Conservation (phyloP, 2,113 vertebrate genomes). For the Salminus brasiliensis region DNA sequence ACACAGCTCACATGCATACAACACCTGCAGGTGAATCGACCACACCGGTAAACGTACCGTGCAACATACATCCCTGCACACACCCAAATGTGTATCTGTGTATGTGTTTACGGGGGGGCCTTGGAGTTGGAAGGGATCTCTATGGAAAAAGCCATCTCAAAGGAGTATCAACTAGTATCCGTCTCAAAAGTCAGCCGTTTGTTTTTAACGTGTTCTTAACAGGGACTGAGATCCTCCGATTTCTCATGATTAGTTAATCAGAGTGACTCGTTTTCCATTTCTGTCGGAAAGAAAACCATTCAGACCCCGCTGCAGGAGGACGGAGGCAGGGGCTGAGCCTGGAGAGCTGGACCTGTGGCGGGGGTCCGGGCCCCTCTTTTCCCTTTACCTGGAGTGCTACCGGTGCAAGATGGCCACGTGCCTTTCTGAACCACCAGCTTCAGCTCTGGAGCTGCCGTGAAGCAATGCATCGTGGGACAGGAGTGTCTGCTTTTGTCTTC, state of each 20-base stretch:
- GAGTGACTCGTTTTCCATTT: slow-evolving; percentile 78
- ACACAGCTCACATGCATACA: background rate
- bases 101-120: slow-evolving; percentile 56
- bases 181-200: slow-evolving; percentile 75
- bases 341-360: slow-evolving; percentile 55
- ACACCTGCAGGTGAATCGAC: slow-evolving; percentile 23
- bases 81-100: slow-evolving; percentile 41
- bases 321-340: slow-evolving; percentile 41
- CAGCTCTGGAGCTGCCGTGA: slow-evolving; percentile 75
- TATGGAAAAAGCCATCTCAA: slow-evolving; percentile 84
- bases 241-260: slow-evolving; percentile 58
- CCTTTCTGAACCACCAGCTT: slow-evolving; percentile 82
- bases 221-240: slow-evolving; percentile 73
- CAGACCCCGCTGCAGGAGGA: slow-evolving; percentile 59
- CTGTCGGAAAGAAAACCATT: slow-evolving; percentile 74
- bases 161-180: slow-evolving; percentile 74
- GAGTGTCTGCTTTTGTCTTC: slow-evolving; percentile 72
- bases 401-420: slow-evolving; percentile 80
- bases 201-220: slow-evolving; percentile 66
- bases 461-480: slow-evolving; percentile 81
- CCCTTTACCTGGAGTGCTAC: slow-evolving; percentile 80
- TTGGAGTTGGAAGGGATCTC: slow-evolving; percentile 67
- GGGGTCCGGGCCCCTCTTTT: slow-evolving; percentile 62
- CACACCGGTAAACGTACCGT: background rate
- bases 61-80: slow-evolving; percentile 24